phyloP scores from a whole-genome alignment of 30 jellyfish, hydroid and myxozoan genomes.

The Cassiopea andromeda region DNA sequence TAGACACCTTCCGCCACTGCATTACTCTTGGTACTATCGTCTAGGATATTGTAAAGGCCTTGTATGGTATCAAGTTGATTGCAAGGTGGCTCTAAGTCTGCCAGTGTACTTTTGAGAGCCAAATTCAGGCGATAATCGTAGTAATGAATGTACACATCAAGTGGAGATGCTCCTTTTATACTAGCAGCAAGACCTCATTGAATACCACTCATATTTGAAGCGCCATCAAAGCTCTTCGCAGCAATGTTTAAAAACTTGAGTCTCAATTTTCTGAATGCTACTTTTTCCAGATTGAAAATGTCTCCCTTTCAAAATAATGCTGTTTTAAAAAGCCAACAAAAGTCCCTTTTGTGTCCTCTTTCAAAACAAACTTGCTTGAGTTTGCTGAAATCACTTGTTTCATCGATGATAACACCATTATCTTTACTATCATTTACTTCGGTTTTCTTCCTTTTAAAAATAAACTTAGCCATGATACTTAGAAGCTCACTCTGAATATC shows the following conservation, averaged over 20 bases:
- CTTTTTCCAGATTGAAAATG: conserved; percentile 30
- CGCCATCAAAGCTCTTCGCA: conserved; percentile 50
- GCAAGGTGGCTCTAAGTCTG: conserved; percentile 57
- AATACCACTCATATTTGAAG: conserved; percentile 60
- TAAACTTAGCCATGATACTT: conserved; percentile 16
- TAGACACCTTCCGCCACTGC: conserved; percentile 47
- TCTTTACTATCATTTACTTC: conserved; percentile 17
- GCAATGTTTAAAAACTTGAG: conserved; percentile 23
- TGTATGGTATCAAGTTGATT: conserved; percentile 62
- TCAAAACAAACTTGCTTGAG: conserved; percentile 50
- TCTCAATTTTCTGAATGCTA: background rate
- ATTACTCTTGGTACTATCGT: conserved; percentile 58
- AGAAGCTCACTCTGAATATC: conserved; percentile 57
- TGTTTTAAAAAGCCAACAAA: conserved; percentile 43
- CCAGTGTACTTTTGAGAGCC: conserved; percentile 63
- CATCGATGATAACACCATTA: conserved; percentile 8
- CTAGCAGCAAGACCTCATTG: conserved; percentile 66
- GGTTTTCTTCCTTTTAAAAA: conserved; percentile 11
- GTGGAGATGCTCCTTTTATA: conserved; percentile 49
- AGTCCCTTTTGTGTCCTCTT: conserved; percentile 38
- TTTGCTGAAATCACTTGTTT: conserved; percentile 41
- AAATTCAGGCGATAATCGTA: conserved; percentile 51
- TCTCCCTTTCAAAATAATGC: conserved; percentile 19
- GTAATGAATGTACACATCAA: conserved; percentile 49
- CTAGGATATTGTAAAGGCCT: conserved; percentile 50